phyloP scores from a whole-genome alignment of 1,140 invertebrate species.

The Drosophila nikananu region DNA sequence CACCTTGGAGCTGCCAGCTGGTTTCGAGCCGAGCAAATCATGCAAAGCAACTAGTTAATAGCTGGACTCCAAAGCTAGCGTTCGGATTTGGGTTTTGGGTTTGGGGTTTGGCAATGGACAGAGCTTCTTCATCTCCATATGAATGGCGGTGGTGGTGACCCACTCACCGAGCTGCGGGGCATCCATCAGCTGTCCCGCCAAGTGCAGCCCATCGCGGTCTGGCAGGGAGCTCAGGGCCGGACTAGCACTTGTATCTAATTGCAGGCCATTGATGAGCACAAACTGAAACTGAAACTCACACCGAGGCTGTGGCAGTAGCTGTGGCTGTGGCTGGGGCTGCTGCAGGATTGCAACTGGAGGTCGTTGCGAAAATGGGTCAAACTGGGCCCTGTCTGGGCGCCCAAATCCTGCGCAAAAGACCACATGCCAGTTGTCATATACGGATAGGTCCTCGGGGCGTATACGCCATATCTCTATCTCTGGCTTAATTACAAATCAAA shows the following conservation, averaged over 20 bases:
- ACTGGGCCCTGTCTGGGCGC: constrained; percentile 49
- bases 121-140: constrained; percentile 56
- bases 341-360: constrained; percentile 39
- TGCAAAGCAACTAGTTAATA: constrained; percentile 66
- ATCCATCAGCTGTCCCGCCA: constrained; percentile 38
- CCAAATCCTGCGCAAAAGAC: constrained; percentile 54
- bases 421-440: constrained; percentile 40
- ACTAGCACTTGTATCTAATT: constrained; percentile 50
- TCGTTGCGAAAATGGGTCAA: constrained; percentile 60
- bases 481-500: constrained; percentile 59
- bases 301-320: not conserved
- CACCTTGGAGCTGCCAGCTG: constrained; percentile 69
- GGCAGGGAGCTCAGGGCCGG: constrained; percentile 16
- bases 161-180: constrained; percentile 19
- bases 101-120: constrained; percentile 39
- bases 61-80: constrained; percentile 30
- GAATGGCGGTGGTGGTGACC: constrained; percentile 33
- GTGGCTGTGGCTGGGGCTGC: not conserved
- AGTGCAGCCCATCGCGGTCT: constrained; percentile 28
- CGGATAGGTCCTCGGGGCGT: constrained; percentile 46
- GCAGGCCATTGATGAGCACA: constrained; percentile 39
- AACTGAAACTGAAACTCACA: not conserved
- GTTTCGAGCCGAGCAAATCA: constrained; percentile 63
- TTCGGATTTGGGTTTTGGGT: constrained; percentile 10
- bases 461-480: constrained; percentile 64